phyloP scores from a whole-genome alignment of 2,797 vertebrate species.

The Leptatherina wallacei region DNA sequence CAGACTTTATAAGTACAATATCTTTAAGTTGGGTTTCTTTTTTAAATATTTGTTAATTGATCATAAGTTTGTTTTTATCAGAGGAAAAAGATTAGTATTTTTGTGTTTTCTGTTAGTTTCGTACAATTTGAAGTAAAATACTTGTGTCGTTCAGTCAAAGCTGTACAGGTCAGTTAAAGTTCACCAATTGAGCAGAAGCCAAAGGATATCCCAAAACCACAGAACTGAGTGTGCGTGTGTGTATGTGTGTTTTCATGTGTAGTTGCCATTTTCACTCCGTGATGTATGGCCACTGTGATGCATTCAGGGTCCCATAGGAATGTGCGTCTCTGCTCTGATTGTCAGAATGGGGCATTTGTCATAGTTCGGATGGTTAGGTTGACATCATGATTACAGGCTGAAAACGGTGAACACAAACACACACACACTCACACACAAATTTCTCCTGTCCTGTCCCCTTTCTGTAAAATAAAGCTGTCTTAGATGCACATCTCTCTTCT shows the following conservation, averaged over 20 bases:
- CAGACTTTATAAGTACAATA: not conserved
- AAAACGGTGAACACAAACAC: slow-evolving; percentile 35
- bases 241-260: slow-evolving; percentile 13
- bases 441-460: slow-evolving; percentile 9
- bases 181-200: slow-evolving; percentile 49
- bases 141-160: not conserved
- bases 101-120: not conserved
- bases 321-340: slow-evolving; percentile 43
- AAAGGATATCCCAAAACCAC: slow-evolving; percentile 69
- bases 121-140: not conserved
- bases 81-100: not conserved
- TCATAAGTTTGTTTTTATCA: not conserved
- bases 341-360: slow-evolving; percentile 53
- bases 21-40: not conserved
- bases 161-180: slow-evolving; percentile 53
- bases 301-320: slow-evolving; percentile 54
- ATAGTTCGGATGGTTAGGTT: slow-evolving; percentile 48
- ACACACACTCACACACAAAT: slow-evolving; percentile 35
- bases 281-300: slow-evolving; percentile 47
- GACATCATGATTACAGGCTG: slow-evolving; percentile 70
- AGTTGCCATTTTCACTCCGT: slow-evolving; percentile 43
- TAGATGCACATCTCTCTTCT: slow-evolving; percentile 10
- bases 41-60: not conserved
- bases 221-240: slow-evolving; percentile 46
- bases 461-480: slow-evolving; percentile 29